Evolutionary conservation across 1,140 invertebrate genomes (phyloP).

Genomic region (Agrypnia vestita): DNA sequence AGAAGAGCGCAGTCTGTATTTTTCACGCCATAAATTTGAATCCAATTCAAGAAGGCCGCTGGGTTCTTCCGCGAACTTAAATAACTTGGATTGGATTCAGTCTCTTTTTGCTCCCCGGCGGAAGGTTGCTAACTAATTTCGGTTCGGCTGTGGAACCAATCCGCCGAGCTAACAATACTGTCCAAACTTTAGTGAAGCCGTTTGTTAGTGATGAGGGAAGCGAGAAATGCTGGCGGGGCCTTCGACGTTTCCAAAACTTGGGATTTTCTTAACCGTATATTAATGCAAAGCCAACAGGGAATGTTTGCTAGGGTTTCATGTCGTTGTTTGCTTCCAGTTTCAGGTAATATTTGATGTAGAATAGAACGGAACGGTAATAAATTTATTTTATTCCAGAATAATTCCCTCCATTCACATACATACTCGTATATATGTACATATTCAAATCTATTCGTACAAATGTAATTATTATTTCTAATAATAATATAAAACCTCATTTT

Average conservation of each 20-base stretch:
- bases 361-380: neutral
- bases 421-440: no score
- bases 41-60: no score
- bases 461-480: no score
- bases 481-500: no score
- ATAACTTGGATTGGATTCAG: neutral
- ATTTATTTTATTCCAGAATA: no score
- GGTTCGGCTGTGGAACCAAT: neutral
- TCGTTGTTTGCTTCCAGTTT: slow-evolving; percentile 19
- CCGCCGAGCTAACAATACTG: slow-evolving; percentile 25
- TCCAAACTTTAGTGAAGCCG: slow-evolving; percentile 26
- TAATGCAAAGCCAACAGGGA: slow-evolving; percentile 24
- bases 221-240: slow-evolving; percentile 8
- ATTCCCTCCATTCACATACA: no score
- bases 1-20: no score
- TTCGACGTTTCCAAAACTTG: slow-evolving; percentile 33
- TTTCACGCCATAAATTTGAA: no score
- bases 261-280: neutral
- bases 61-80: no score
- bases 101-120: slow-evolving; percentile 6
- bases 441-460: no score
- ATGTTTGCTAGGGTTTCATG: neutral
- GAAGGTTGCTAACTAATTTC: neutral
- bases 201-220: slow-evolving; percentile 13
- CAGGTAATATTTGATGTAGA: neutral